Evolutionary conservation across 1,140 invertebrate species (phyloP).

Genomic region (Drosophila miranda): DNA sequence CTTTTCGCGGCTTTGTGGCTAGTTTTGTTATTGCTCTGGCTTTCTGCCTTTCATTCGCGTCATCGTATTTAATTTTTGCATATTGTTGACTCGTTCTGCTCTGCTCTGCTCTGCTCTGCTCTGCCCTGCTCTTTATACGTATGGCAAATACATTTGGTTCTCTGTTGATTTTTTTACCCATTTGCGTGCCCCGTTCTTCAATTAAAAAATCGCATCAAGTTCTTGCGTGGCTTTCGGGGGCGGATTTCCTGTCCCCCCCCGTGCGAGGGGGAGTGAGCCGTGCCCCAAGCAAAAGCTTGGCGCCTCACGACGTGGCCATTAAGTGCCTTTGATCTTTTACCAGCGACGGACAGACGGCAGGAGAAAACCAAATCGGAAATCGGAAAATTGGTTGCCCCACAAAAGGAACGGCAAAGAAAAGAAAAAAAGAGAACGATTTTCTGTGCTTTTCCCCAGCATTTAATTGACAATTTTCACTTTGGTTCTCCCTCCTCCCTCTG

Average conservation of each 20-base stretch:
- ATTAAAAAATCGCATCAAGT: constrained; percentile 66
- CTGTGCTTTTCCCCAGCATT: constrained; percentile 37
- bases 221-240: constrained; percentile 23
- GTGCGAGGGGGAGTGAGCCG: too few species aligned
- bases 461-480: constrained; percentile 79
- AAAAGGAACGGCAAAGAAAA: constrained; percentile 5
- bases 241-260: constrained; percentile 59
- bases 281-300: constrained; percentile 12
- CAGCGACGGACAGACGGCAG: constrained; percentile 17
- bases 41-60: constrained; percentile 62
- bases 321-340: constrained; percentile 79
- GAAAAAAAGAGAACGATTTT: constrained; percentile 38
- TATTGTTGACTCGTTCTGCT: constrained; percentile 54
- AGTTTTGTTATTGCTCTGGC: constrained; percentile 29
- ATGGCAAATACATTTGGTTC: constrained; percentile 21
- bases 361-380: constrained; percentile 53
- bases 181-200: constrained; percentile 58
- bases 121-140: constrained; percentile 28
- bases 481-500: not conserved
- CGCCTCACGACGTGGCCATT: constrained; percentile 53
- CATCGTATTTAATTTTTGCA: constrained; percentile 77
- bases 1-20: constrained; percentile 11
- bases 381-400: constrained; percentile 59
- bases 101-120: constrained; percentile 35
- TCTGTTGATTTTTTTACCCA: constrained; percentile 60